Conservation (phyloP, 2,797 vertebrate species). For the Geotrypetes seraphini region DNA sequence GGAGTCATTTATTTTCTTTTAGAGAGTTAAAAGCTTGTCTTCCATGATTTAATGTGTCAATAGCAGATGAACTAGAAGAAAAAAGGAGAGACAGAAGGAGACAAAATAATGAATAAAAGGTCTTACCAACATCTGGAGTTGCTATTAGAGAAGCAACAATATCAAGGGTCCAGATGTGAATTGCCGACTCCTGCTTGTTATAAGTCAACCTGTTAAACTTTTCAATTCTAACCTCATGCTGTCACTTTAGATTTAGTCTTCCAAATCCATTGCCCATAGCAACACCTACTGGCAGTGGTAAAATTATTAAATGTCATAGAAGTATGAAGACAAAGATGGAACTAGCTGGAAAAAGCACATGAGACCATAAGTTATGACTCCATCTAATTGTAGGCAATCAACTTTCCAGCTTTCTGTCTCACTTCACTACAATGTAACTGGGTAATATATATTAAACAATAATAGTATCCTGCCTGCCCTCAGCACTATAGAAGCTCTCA, state of each 20-base stretch:
- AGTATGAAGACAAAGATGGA: too few species aligned
- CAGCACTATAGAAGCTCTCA: too few species aligned
- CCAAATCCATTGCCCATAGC: not conserved
- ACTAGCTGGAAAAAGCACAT: too few species aligned
- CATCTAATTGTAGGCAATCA: too few species aligned
- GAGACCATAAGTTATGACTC: too few species aligned
- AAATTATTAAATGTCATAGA: too few species aligned
- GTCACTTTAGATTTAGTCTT: not conserved
- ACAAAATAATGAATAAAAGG: constrained; percentile 35
- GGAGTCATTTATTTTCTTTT: constrained; percentile 22
- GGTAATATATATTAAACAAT: too few species aligned
- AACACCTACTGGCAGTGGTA: rapidly evolving
- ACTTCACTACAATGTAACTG: too few species aligned
- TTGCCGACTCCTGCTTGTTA: constrained; percentile 25
- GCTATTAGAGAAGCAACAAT: constrained; percentile 28
- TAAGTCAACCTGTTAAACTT: constrained; percentile 17
- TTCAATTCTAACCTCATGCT: constrained; percentile 10
- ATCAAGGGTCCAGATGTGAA: constrained; percentile 33
- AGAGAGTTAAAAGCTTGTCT: constrained; percentile 40
- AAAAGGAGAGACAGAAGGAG: constrained; percentile 24
- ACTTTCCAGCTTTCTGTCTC: too few species aligned
- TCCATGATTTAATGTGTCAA: constrained; percentile 37
- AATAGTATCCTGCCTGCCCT: too few species aligned
- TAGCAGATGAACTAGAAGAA: constrained; percentile 6
- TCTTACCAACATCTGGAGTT: constrained; percentile 41